Conservation (phyloP, 2,888 invertebrate species). For the Synergus itoensis region DNA sequence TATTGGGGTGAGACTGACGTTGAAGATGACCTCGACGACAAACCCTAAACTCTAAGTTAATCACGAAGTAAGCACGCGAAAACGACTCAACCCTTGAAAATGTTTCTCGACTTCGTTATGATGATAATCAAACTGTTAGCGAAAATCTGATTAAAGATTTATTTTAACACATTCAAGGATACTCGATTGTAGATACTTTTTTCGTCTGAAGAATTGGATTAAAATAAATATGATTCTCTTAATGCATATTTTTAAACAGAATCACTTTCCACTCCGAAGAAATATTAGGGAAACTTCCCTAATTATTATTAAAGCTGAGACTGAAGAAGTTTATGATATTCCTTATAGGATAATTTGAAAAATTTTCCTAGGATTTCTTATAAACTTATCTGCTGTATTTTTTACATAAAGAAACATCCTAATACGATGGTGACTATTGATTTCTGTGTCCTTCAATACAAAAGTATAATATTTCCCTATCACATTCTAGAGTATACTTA, state of each 20-base stretch:
- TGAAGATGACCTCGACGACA: conserved; percentile 54
- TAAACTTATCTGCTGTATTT: not conserved
- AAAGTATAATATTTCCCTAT: not conserved
- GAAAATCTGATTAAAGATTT: not conserved
- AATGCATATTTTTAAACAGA: too few species aligned
- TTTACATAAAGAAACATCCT: not conserved
- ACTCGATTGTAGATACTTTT: too few species aligned
- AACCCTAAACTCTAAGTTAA: conserved; percentile 57
- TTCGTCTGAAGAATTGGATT: too few species aligned
- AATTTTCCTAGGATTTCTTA: not conserved
- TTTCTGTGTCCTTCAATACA: not conserved
- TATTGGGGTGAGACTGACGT: conserved; percentile 51
- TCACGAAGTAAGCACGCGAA: conserved; percentile 43
- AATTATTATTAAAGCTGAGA: too few species aligned
- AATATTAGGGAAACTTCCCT: too few species aligned
- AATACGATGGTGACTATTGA: not conserved
- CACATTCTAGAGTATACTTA: too few species aligned
- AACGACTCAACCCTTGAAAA: not conserved
- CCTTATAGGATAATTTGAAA: not conserved
- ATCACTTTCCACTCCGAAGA: too few species aligned
- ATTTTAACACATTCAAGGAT: too few species aligned
- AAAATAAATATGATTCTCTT: too few species aligned
- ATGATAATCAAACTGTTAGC: not conserved
- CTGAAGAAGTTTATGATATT: not conserved
- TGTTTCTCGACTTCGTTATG: not conserved